Conservation (phyloP, 2,888 invertebrate genomes). For the Oxyscelio sp. region DNA sequence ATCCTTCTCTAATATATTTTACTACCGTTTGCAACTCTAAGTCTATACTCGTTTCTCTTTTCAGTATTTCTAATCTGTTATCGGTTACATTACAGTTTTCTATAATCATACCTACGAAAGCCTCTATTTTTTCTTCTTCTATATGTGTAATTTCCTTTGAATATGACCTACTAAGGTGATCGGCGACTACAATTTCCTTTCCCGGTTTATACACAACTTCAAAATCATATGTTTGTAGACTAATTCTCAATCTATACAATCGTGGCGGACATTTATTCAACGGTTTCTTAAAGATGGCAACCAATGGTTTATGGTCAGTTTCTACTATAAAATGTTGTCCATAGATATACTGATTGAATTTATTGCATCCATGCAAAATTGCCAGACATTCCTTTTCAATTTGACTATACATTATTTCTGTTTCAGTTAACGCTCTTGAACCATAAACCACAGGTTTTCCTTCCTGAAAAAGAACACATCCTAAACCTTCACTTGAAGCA, state of each 20-base stretch:
- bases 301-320: too few relatives aligned
- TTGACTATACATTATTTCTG: constrained; percentile 79
- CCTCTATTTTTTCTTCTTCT: constrained; percentile 57
- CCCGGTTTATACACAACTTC: constrained; percentile 57
- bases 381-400: constrained; percentile 80
- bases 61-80: constrained; percentile 52
- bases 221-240: constrained; percentile 52
- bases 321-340: constrained; percentile 76
- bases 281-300: constrained; percentile 77
- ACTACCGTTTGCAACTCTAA: constrained; percentile 51
- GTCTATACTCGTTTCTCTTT: constrained; percentile 56
- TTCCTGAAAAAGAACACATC: constrained; percentile 77
- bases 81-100: constrained; percentile 59
- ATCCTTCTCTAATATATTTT: constrained; percentile 60
- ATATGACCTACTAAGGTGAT: constrained; percentile 53
- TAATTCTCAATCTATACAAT: constrained; percentile 61
- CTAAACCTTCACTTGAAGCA: constrained; percentile 60
- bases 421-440: constrained; percentile 77
- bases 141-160: not conserved
- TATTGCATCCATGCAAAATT: constrained; percentile 72
- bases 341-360: constrained; percentile 78
- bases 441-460: constrained; percentile 77
- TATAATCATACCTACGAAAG: constrained; percentile 53
- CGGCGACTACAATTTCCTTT: constrained; percentile 58
- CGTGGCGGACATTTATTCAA: constrained; percentile 51